These are phyloP conservation scores for Macrotrachela quadricornifera DNA, from an alignment of 1,140 invertebrate species.

Conservation along the genomic window DNA sequence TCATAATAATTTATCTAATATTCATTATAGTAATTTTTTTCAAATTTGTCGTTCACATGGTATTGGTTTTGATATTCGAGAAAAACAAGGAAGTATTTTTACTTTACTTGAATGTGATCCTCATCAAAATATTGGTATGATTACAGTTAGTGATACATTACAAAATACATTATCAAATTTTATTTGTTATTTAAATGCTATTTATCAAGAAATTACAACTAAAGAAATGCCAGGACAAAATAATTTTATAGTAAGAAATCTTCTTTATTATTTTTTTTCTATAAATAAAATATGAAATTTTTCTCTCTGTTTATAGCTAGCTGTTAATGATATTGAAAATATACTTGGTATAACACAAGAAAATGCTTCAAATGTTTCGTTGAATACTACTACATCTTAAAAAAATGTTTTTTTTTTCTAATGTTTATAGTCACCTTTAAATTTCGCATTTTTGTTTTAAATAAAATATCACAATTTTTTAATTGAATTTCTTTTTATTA, in stretches of 20 bases:
- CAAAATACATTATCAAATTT: conserved; percentile 24
- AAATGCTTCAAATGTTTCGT: too few relatives aligned
- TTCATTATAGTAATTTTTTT: conserved; percentile 31
- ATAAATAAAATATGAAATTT: too few relatives aligned
- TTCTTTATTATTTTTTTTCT: too few relatives aligned
- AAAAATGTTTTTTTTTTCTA: too few relatives aligned
- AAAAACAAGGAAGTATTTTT: conserved; percentile 28
- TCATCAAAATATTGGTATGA: conserved; percentile 27
- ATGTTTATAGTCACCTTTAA: too few relatives aligned
- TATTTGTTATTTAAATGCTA: conserved; percentile 23
- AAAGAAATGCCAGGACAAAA: conserved; percentile 29
- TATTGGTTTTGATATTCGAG: conserved; percentile 26
- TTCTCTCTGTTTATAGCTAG: too few relatives aligned
- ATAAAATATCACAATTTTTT: too few relatives aligned
- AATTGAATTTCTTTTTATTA: too few relatives aligned
- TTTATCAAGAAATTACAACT: conserved; percentile 30
- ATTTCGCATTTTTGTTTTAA: too few relatives aligned
- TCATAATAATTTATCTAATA: conserved; percentile 27
- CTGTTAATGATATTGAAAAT: too few relatives aligned
- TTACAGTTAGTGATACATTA: conserved; percentile 26
- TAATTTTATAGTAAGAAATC: conserved; percentile 28
- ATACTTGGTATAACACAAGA: too few relatives aligned
- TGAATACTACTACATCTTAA: too few relatives aligned
- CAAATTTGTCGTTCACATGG: conserved; percentile 31
- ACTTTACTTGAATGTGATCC: conserved; percentile 27